Conservation (phyloP, 2,888 invertebrate species). For the Acleris literana region DNA sequence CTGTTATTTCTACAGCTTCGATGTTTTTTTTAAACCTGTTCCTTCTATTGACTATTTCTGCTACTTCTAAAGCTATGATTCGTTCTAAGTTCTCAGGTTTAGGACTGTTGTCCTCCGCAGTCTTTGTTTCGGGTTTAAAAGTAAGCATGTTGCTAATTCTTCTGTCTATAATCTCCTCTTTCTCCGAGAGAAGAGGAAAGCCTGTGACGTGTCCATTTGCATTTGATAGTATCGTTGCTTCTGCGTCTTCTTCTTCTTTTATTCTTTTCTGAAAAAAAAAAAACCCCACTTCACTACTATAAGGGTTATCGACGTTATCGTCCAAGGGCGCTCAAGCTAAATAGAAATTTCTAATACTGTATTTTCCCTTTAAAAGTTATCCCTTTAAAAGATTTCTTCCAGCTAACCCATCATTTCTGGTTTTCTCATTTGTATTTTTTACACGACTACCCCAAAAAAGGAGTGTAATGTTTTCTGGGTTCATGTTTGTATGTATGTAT, state of each 20-base stretch:
- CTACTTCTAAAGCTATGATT: conserved; percentile 63
- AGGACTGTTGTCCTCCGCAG: conserved; percentile 44
- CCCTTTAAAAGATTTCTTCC: too few relatives aligned
- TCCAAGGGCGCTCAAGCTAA: too few relatives aligned
- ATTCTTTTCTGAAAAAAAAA: conserved; percentile 64
- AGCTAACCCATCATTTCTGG: too few relatives aligned
- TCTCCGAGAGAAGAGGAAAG: conserved; percentile 44
- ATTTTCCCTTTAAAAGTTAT: too few relatives aligned
- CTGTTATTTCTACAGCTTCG: conserved; percentile 42
- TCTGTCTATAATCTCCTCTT: conserved; percentile 61
- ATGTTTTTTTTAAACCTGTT: conserved; percentile 47
- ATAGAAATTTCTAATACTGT: too few relatives aligned
- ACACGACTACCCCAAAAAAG: too few relatives aligned
- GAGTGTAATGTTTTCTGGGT: too few relatives aligned
- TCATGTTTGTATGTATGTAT: too few relatives aligned
- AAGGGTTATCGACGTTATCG: too few relatives aligned
- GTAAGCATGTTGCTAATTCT: conserved; percentile 71
- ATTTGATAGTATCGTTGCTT: conserved; percentile 55
- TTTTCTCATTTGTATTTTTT: too few relatives aligned
- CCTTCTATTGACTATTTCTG: conserved; percentile 63
- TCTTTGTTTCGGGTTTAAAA: conserved; percentile 64
- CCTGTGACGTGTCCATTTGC: conserved; percentile 59
- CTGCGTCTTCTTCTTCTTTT: conserved; percentile 61
- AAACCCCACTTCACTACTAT: too few relatives aligned
- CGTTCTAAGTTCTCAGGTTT: conserved; percentile 59